Percentiles rank a stretch among this genome's conserved stretches.
Evolutionary conservation across 2,888 invertebrate species (phyloP).

Genomic region (Isoperla grammatica): DNA sequence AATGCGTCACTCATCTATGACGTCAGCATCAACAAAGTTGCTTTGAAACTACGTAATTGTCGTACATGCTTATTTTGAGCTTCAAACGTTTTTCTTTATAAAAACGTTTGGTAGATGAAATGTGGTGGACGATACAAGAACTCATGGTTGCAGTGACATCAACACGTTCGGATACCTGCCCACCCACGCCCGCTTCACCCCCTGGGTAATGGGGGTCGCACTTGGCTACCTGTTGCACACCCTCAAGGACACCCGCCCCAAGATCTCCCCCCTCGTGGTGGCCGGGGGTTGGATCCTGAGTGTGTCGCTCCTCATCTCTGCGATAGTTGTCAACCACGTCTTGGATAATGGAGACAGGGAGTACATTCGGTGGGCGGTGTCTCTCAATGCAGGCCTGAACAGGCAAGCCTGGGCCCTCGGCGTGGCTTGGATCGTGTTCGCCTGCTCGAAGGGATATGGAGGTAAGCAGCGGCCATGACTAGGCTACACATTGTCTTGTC

Average conservation of each 20-base stretch:
- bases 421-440: conserved; percentile 46
- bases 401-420: conserved; percentile 52
- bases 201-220: conserved; percentile 11
- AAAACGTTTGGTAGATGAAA: too few relatives aligned
- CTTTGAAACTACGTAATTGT: too few relatives aligned
- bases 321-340: background rate
- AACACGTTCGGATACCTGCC: background rate
- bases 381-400: conserved; percentile 53
- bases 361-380: conserved; percentile 49
- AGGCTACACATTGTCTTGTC: too few relatives aligned
- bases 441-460: conserved; percentile 50
- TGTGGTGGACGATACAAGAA: too few relatives aligned
- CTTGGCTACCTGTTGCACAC: conserved; percentile 13
- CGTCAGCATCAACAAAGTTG: too few relatives aligned
- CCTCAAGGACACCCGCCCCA: background rate
- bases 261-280: background rate
- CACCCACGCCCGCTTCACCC: conserved; percentile 14
- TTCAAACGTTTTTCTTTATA: too few relatives aligned
- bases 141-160: background rate
- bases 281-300: background rate
- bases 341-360: conserved; percentile 42
- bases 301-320: background rate
- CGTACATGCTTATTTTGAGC: too few relatives aligned
- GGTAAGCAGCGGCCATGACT: too few relatives aligned
- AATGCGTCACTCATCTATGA: too few relatives aligned